phyloP scores from a whole-genome alignment of 1,140 invertebrate genomes.

The Sitophilus oryzae region DNA sequence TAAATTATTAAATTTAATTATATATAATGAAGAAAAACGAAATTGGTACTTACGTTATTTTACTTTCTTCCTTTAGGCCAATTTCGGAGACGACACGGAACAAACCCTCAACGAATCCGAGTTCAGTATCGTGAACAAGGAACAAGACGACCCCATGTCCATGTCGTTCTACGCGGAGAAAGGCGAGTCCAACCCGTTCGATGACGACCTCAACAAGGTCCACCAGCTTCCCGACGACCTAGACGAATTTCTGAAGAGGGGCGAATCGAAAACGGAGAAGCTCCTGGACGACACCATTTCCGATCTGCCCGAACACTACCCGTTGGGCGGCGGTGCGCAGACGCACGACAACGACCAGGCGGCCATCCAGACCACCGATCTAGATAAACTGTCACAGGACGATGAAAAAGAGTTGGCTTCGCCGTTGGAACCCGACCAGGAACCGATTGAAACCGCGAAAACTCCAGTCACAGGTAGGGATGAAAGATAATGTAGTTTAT shows the following conservation, averaged over 20 bases:
- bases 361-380: constrained; percentile 31
- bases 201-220: constrained; percentile 50
- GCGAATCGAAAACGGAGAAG: constrained; percentile 11
- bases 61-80: no score
- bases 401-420: constrained; percentile 35
- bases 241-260: constrained; percentile 46
- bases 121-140: constrained; percentile 27
- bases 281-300: constrained; percentile 33
- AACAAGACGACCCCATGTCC: constrained; percentile 59
- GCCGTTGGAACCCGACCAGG: constrained; percentile 25
- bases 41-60: no score
- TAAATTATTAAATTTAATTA: no score
- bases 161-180: constrained; percentile 63
- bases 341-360: constrained; percentile 26
- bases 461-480: no score
- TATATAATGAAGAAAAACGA: no score
- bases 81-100: constrained; percentile 48
- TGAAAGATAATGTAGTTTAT: no score
- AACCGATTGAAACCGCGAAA: not conserved
- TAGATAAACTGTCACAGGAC: constrained; percentile 32
- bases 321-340: constrained; percentile 16
- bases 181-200: constrained; percentile 46
- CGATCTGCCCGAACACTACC: constrained; percentile 32
- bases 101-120: constrained; percentile 27
- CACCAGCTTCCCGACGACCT: constrained; percentile 55